These are phyloP conservation scores for Vulpes ferrilata DNA, from an alignment of 2,113 vertebrate genomes.

Conservation along the genomic window DNA sequence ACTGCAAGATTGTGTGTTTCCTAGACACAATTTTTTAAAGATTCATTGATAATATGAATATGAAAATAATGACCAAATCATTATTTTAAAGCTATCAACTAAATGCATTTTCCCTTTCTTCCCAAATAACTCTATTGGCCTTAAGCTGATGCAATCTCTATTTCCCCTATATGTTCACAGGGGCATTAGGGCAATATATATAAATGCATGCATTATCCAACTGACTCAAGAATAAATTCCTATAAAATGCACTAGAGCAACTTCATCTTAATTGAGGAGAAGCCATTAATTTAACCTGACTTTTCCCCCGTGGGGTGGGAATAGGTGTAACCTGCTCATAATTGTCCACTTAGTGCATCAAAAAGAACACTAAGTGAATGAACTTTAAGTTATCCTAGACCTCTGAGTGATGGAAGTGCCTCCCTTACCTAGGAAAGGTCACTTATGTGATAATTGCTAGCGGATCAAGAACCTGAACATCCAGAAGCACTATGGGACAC, in stretches of 20 bases:
- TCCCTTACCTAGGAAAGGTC: neutral
- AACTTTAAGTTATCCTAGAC: neutral
- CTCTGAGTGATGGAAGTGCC: neutral
- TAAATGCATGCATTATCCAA: neutral
- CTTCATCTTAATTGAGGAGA: neutral
- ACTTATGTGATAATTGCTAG: neutral
- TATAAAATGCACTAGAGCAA: neutral
- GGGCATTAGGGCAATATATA: neutral
- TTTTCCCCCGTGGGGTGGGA: accelerated
- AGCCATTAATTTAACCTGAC: neutral
- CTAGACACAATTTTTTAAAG: neutral
- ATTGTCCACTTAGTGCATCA: neutral
- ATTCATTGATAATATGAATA: neutral
- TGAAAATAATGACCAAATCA: neutral
- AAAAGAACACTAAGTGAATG: neutral
- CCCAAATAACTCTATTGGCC: neutral
- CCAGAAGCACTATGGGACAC: neutral
- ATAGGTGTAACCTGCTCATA: neutral
- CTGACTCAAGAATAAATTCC: neutral
- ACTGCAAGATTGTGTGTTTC: neutral
- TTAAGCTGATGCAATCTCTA: neutral
- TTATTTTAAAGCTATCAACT: constrained; percentile 38
- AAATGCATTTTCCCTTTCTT: neutral
- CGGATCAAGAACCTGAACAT: neutral
- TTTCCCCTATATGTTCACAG: neutral